Base-by-base conservation (phyloP, 2,113 vertebrate genomes). In the Lepisosteus osseus region DNA sequence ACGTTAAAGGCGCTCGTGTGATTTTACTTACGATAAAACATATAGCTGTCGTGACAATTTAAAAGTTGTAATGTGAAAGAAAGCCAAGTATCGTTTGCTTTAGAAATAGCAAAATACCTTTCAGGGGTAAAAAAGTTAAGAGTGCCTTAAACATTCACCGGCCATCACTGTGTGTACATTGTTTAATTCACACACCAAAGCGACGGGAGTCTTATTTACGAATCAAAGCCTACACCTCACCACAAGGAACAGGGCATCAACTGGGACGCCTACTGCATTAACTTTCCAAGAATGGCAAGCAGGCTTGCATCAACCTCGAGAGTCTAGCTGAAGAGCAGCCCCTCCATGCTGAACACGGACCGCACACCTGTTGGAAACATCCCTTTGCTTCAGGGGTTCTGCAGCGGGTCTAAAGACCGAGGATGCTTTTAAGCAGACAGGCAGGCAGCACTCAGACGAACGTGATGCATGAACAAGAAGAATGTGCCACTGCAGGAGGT, bases 251-350 rank as follows among this genome's bases (percentile, higher is more conserved):
- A 79, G 83, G 86, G 87, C 84, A 76, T 77, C 76, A 84, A 82
- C 79, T 82, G 85, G 86, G 87, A 88, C 82, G 78, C 88, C 79
- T 78, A 80, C 77, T 47, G 80, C 79, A 70, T 85, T 88, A 77
- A 70, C 88, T 88, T 84, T 87, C 83, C 86, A 76, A 82, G 86
- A 85, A 84, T 76, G 82, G 87, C 85, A 82, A 86, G 89, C 85
- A 91, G 90, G 89, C 88, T 89, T 87, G 85, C 82, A 86, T 86
- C 85, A 89, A 64, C 75, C 77, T 70, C 84, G n/a, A 71, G 76
- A 81, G 81, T 84, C 77, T 75, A 72, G 75, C 73, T 65, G 72
- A 72, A 73, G 74, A 72, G 64, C 44, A 72, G 74, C 72, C 76
- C 78, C 56, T 70, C 61, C 59, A 0, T 13, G 68, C n/a, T 6